These are phyloP conservation scores for Baronia brevicornis DNA, from an alignment of 2,888 invertebrate species.

Conservation along the genomic window DNA sequence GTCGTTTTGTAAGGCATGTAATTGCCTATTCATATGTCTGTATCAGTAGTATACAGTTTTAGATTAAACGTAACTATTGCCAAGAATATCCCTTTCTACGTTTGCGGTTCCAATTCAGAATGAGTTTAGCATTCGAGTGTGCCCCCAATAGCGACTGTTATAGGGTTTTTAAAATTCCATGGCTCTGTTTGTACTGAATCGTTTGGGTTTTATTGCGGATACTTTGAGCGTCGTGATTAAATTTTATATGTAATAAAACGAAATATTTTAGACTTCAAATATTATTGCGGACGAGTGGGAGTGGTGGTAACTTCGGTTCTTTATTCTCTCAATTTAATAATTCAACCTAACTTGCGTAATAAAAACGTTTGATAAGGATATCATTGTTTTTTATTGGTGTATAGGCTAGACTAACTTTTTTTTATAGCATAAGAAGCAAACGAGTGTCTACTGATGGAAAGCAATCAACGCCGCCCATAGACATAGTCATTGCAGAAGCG, in stretches of 20 bases:
- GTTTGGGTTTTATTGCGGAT: conserved; percentile 17
- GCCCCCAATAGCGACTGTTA: conserved; percentile 29
- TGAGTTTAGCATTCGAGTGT: conserved; percentile 33
- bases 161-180: conserved; percentile 27
- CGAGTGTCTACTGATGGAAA: no score
- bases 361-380: no score
- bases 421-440: no score
- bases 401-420: no score
- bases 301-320: no score
- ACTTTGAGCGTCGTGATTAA: conserved; percentile 7
- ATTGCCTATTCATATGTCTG: conserved; percentile 2
- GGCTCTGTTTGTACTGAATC: conserved; percentile 10
- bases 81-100: conserved; percentile 39
- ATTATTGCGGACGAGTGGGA: no score
- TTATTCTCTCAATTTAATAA: no score
- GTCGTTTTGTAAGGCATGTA: conserved; percentile 12
- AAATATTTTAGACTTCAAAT: conserved; percentile 1
- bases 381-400: no score
- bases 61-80: conserved; percentile 28
- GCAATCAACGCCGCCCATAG: no score
- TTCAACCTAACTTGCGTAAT: no score
- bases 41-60: conserved; percentile 19
- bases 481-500: no score
- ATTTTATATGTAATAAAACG: conserved; percentile 8
- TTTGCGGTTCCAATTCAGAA: conserved; percentile 33